Evolutionary conservation across 2,797 vertebrate genomes (phyloP).

Genomic region (Nyctibius grandis): DNA sequence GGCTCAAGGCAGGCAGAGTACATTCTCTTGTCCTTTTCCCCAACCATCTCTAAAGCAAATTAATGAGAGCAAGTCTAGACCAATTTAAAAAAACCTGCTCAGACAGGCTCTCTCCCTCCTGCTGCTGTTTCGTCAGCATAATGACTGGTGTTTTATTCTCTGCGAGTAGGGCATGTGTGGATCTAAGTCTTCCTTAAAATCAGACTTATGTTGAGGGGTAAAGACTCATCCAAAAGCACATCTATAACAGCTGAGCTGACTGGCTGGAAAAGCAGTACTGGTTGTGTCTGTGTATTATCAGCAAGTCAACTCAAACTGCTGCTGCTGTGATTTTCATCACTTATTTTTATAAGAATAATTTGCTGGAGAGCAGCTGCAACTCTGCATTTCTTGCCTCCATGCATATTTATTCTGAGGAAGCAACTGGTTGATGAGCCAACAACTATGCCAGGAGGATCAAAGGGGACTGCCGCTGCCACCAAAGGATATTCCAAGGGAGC

Average conservation of each 20-base stretch:
- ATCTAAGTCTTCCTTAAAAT: neutral
- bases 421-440: neutral
- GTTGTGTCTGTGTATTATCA: neutral
- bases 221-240: neutral
- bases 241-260: neutral
- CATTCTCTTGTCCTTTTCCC: neutral
- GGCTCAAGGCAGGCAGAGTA: neutral
- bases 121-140: neutral
- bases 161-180: neutral
- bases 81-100: neutral
- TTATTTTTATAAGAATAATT: neutral
- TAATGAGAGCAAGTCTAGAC: conserved; percentile 25
- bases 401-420: neutral
- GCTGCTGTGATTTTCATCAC: neutral
- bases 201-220: neutral
- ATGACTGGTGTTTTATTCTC: neutral
- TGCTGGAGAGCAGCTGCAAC: neutral
- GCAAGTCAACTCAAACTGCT: neutral
- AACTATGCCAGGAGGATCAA: neutral
- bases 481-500: neutral
- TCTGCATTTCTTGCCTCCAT: neutral
- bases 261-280: neutral
- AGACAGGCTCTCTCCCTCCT: neutral
- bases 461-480: neutral
- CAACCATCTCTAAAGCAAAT: neutral